phyloP scores from a whole-genome alignment of 2,888 invertebrate species.

The Hypolimnas misippus region DNA sequence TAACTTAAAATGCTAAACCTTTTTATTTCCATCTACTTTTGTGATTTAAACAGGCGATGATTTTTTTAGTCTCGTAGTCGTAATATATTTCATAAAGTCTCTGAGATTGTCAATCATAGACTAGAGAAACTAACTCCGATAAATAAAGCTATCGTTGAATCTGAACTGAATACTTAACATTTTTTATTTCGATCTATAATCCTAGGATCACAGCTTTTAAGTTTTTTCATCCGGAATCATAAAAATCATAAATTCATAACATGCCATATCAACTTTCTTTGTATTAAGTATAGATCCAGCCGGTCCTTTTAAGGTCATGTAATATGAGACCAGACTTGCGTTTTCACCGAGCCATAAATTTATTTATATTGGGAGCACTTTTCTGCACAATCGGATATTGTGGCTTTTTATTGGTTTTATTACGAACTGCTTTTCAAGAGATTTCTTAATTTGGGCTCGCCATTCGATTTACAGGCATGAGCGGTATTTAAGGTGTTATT shows the following conservation, averaged over 20 bases:
- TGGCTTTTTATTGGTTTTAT: constrained; percentile 21
- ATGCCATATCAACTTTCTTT: constrained; percentile 42
- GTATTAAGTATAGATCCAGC: constrained; percentile 35
- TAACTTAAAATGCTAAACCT: too few relatives aligned
- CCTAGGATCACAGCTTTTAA: constrained; percentile 10
- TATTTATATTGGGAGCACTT: constrained; percentile 36
- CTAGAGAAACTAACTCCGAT: background rate
- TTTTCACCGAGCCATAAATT: constrained; percentile 41
- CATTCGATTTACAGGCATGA: background rate
- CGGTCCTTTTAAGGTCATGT: constrained; percentile 39
- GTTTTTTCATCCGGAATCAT: constrained; percentile 19
- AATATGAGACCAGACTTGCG: constrained; percentile 39
- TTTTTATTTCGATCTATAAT: constrained; percentile 16
- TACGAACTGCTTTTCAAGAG: constrained; percentile 5
- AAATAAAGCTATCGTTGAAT: constrained; percentile 17
- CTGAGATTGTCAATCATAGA: background rate
- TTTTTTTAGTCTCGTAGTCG: background rate
- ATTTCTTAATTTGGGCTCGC: constrained; percentile 13
- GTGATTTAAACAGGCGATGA: background rate
- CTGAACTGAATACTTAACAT: background rate
- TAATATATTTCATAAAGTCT: background rate
- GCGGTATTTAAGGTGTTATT: background rate
- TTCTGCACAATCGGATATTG: constrained; percentile 35
- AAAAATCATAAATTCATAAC: constrained; percentile 38
- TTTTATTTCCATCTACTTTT: background rate